Evolutionary conservation across 1,140 invertebrate species (phyloP), one percentile per base, ranked within the genome.

Genomic region (Helicoverpa armigera): DNA sequence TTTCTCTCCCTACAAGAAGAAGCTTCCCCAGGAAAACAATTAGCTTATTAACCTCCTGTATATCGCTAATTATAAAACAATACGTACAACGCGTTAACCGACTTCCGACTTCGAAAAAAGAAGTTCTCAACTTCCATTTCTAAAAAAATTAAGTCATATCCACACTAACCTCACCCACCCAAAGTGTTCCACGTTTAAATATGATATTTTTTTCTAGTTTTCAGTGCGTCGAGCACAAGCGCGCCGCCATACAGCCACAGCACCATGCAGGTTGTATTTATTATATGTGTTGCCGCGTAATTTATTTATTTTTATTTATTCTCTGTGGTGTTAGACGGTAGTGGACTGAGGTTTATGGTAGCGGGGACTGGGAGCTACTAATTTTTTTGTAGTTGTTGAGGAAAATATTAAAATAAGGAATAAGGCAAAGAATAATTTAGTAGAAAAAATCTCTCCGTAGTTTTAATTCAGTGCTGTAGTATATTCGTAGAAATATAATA

Each of bases 131-230:
- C 35, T 23, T 2, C 23, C 23, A 35, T 3, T 35, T 35, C 7
- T 11, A 3, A 9, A 48, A 60, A 12, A 50, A 13, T 2, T 5
- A 84, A 10, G 70, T 79, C 84, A 11, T 83, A 79, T 92, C 90
- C 88, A 91, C 54, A 84, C 3, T 31, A 82, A 13, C 75, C 58
- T 14, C 85, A 77, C 79, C 80, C 79, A 74, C 54, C 90, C 91
- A 89, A 90, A 92, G 90, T 93, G 88, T 90, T 92, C 90, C 91
- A 91, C 86, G 87, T 91, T 75, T 91, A 91, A 91, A 90, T 87
- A 88, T 79, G 82, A 83, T 79, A 60, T 85, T 85, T 89, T 90
- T 90, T 92, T 91, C 89, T 86, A 89, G 80, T 92, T 92, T 92
- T 91, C 89, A 90, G 81, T 91, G 87, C 86, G 86, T 76, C 81